Evolutionary conservation across 2,113 vertebrate genomes (phyloP).

Genomic region (Astur gentilis): DNA sequence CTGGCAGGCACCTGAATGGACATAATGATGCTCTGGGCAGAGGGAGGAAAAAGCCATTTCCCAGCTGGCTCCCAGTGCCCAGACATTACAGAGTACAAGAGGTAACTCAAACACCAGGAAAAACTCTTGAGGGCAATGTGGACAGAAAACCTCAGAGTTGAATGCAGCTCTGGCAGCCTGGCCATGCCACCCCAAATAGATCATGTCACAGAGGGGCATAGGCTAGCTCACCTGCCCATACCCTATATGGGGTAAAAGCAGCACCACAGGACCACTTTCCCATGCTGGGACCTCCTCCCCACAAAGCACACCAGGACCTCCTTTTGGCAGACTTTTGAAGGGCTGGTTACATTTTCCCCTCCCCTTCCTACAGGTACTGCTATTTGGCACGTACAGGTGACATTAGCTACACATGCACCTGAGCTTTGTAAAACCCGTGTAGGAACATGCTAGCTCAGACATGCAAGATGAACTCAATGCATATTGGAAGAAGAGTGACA

Average conservation of each 20-base stretch:
- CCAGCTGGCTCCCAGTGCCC: not conserved
- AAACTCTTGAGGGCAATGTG: rapidly evolving
- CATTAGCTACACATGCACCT: not conserved
- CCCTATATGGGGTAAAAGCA: not conserved
- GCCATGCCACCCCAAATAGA: not conserved
- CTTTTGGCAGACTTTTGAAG: not conserved
- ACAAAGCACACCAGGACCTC: not conserved
- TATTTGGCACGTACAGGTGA: not conserved
- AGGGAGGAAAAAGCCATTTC: not conserved
- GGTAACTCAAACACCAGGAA: not conserved
- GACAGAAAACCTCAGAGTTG: not conserved
- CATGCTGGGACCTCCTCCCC: not conserved
- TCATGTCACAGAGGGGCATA: not conserved
- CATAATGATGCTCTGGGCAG: not conserved
- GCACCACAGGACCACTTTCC: not conserved
- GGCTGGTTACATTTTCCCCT: not conserved
- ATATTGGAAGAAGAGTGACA: not conserved
- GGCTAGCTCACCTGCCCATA: not conserved
- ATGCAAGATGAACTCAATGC: not conserved
- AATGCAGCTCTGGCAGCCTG: not conserved
- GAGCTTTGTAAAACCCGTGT: not conserved
- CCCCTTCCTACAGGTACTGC: not conserved
- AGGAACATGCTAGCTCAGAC: not conserved
- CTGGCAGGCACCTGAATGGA: not conserved
- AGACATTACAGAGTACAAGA: not conserved